Base-by-base conservation (phyloP, 2,113 vertebrate genomes). In the Dasyornis broadbenti region DNA sequence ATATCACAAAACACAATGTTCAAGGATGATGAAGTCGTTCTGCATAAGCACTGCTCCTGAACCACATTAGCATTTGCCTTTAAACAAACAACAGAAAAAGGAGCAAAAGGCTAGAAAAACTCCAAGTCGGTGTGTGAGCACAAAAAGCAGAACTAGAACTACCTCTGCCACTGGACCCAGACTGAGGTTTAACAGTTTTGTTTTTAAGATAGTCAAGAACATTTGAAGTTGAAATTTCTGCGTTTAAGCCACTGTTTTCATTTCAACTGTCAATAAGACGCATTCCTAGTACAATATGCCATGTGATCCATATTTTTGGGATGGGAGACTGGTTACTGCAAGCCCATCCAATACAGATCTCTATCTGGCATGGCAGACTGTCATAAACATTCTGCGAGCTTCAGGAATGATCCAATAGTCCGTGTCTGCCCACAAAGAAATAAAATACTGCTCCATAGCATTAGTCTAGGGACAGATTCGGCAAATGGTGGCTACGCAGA, bases 171-270 rank as follows among this genome's bases (percentile, higher is more conserved):
- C 26, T 23, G n/a, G 18, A 47, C 4, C 2, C 24, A 60, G 9
- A 1, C 24, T 0, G 4, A 84, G 5, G 5, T 27, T 3, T 7
- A 85, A 35, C 7, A 26, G 18, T n/a, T 75, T 13, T 44, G 17
- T 78, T 37, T 42, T 13, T 4, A 89, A 65, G 19, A 52, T 0
- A 79, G 19, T 2, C 35, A 56, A 50, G 40, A 75, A 68, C 3
- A 60, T 9, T 17, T 26, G 0, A 49, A 70, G 9, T 19, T 44
- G 22, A 31, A 78, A 71, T 23, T 16, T 10, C 15, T n/a, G 10
- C n/a, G 44, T 30, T 19, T 47, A 10, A 69, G 81, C 14, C 13
- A 40, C 5, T 40, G 10, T 65, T 73, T 57, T 57, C 17, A 35
- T 45, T 70, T 66, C 15, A 77, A 49, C 11, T 16, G 7, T 21